A percentile compares a stretch with the other conserved stretches of the same genome.
These are phyloP conservation scores for Cremastinae sp. DNA, from an alignment of 2,888 invertebrate genomes.

Conservation along the genomic window DNA sequence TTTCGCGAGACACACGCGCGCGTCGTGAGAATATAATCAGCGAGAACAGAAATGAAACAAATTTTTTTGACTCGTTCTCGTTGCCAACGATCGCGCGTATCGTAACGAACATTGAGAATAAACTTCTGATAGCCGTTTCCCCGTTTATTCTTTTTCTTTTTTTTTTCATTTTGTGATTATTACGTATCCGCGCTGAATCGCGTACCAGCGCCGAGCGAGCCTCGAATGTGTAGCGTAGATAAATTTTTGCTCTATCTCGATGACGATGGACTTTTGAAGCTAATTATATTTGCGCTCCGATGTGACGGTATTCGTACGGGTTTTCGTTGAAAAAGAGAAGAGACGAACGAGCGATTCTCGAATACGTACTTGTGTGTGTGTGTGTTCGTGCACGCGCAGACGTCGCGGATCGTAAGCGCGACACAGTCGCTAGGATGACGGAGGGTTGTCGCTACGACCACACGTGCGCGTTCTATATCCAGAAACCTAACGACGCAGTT, in stretches of 20 bases:
- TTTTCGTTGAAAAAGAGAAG: background rate
- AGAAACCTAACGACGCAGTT: too few species aligned
- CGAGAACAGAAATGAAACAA: too few species aligned
- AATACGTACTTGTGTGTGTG: too few species aligned
- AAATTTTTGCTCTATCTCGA: constrained; percentile 49
- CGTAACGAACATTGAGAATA: too few species aligned
- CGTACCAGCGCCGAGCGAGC: background rate
- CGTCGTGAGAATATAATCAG: too few species aligned
- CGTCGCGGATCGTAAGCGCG: constrained; percentile 13
- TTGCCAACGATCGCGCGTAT: too few species aligned
- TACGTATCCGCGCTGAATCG: background rate
- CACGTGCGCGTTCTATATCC: constrained; percentile 7
- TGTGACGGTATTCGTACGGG: constrained; percentile 1
- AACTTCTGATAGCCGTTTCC: too few species aligned
- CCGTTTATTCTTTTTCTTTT: too few species aligned
- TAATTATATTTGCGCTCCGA: constrained; percentile 38
- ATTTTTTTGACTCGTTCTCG: too few species aligned
- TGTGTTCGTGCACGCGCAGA: background rate
- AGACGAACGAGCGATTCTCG: too few species aligned
- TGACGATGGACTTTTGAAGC: constrained; percentile 63
- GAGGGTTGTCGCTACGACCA: constrained; percentile 16
- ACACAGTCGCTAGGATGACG: constrained; percentile 7
- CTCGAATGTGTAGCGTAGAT: constrained; percentile 16
- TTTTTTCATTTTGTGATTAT: background rate
- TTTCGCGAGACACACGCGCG: too few species aligned